Evolutionary conservation across 2,797 vertebrate species (phyloP), one percentile per base, ranked within the genome.

Genomic region (Phyllotis vaccarum): DNA sequence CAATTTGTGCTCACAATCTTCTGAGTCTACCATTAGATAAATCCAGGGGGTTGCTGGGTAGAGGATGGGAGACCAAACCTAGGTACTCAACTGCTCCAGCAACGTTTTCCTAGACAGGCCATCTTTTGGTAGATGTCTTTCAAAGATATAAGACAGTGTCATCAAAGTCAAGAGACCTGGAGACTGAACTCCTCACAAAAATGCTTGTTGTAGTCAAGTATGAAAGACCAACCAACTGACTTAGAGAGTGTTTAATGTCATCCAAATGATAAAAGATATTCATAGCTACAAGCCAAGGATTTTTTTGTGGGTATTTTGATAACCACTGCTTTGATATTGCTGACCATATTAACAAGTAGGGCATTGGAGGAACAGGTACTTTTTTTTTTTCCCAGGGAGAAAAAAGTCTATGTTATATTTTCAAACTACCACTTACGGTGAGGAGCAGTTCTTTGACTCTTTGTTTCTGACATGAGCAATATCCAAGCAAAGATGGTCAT

Each of bases 261-360:
- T 54, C 54, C 8, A 3, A 46, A 6, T 9, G 40, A 40, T 86
- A 24, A 76, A 31, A 82, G 86, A 31, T 6, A 24, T 13, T 13
- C 17, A 87, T 13, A 43, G 1, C 58, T 90, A 79, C 54, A 81
- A 86, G 68, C 6, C 76, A 83, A 40, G 16, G 12, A 81, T 9
- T 72, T 86, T 80, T n/a, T n/a, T n/a, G n/a, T n/a, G 87, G 16
- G 12, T 13, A 6, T 62, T 91, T 95, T 87, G 21, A 70, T 90
- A 88, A 17, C 4, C 6, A 76, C 49, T 29, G 43, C 29, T 58
- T 62, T 91, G 37, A 78, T 78, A 56, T 17, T 76, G 17, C 40
- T 83, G 9, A 43, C 66, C 58, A 66, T 62, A 72, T 56, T 82
- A n/a, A 89, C 95, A 94, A 92, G 70, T 31, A 96, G 24, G 2